Evolutionary conservation across 2,888 invertebrate species (phyloP).

Genomic region (Strigamia maritima): DNA sequence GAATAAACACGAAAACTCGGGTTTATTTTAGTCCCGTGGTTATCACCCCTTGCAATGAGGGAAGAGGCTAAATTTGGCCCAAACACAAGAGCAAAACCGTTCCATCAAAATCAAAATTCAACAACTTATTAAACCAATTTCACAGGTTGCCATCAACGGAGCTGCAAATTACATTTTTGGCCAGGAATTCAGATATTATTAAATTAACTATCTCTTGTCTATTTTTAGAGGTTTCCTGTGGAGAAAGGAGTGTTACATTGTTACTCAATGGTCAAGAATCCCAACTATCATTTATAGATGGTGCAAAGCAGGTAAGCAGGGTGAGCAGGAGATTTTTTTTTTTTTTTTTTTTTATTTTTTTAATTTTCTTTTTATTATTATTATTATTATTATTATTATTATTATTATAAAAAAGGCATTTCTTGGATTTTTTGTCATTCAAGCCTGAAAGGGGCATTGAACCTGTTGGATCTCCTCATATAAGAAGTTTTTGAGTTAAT

Average conservation of each 20-base stretch:
- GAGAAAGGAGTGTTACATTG: conserved; percentile 6
- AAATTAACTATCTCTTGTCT: neutral
- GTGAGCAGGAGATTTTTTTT: too few relatives aligned
- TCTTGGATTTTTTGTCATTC: neutral
- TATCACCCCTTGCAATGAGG: neutral
- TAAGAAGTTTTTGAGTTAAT: neutral
- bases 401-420: neutral
- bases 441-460: neutral
- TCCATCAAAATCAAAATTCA: too few relatives aligned
- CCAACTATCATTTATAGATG: neutral
- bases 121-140: too few relatives aligned
- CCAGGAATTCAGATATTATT: too few relatives aligned
- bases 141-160: neutral
- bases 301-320: conserved; percentile 6
- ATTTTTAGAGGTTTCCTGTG: conserved; percentile 23
- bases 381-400: too few relatives aligned
- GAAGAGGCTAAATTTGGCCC: neutral
- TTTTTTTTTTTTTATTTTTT: too few relatives aligned
- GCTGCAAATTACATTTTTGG: neutral
- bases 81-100: neutral
- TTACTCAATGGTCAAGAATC: conserved; percentile 29
- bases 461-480: neutral
- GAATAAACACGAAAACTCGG: neutral
- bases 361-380: too few relatives aligned
- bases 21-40: neutral